These are phyloP conservation scores for Rhinatrema bivittatum DNA, from an alignment of 2,797 vertebrate species.

Conservation along the genomic window DNA sequence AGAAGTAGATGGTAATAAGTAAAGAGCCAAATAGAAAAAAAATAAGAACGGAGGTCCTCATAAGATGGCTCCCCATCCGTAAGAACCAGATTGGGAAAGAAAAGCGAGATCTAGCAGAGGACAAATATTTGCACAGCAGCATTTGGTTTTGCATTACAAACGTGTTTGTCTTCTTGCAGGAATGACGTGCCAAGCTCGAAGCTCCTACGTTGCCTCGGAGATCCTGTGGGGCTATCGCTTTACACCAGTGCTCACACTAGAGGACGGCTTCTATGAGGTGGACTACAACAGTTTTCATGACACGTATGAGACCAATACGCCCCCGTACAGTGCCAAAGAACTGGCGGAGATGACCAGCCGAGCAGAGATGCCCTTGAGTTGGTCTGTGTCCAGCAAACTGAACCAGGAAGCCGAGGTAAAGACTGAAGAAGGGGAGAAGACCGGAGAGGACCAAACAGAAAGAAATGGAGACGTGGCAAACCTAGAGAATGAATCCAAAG, in stretches of 20 bases:
- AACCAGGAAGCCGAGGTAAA: conserved; percentile 83
- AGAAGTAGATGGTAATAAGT: too few relatives aligned
- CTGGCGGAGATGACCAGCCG: conserved; percentile 73
- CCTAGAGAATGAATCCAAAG: conserved; percentile 89
- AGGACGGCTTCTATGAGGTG: conserved; percentile 96
- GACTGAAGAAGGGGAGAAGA: conserved; percentile 59
- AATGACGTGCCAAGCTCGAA: conserved; percentile 96
- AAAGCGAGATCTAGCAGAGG: too few relatives aligned
- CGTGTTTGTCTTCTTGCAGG: conserved; percentile 53
- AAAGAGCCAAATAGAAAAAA: too few relatives aligned
- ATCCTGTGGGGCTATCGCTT: conserved; percentile 97
- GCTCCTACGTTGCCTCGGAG: conserved; percentile 89
- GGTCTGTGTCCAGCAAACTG: conserved; percentile 89
- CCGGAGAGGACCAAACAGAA: conserved; percentile 67
- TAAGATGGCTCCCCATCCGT: too few relatives aligned
- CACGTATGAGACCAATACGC: conserved; percentile 93
- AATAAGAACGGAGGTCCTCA: too few relatives aligned
- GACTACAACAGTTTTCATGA: conserved; percentile 98
- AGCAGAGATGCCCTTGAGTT: conserved; percentile 81
- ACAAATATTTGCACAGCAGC: neutral
- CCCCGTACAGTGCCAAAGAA: conserved; percentile 84
- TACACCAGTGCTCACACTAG: conserved; percentile 89
- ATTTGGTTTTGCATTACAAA: neutral
- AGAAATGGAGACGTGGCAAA: conserved; percentile 89
- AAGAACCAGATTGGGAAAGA: too few relatives aligned